These are phyloP conservation scores for Pollenia amentaria DNA, from an alignment of 2,888 invertebrate species.

Conservation along the genomic window DNA sequence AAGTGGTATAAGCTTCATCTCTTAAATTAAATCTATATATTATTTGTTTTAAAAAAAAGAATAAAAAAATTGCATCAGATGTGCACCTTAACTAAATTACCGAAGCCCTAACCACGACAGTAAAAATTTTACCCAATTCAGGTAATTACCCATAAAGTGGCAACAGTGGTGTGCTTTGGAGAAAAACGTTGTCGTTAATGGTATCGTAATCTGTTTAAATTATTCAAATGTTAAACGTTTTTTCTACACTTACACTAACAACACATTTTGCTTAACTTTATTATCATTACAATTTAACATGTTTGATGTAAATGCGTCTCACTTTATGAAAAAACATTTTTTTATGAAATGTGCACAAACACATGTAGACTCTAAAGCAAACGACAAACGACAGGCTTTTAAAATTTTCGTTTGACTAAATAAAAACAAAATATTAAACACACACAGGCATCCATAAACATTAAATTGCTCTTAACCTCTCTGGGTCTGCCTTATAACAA, in stretches of 20 bases:
- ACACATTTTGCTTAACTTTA: constrained; percentile 16
- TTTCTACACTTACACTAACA: background rate
- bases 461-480: background rate
- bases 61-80: too few relatives aligned
- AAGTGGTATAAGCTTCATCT: too few relatives aligned
- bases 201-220: too few relatives aligned
- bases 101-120: too few relatives aligned
- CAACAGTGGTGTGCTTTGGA: too few relatives aligned
- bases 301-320: background rate
- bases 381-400: constrained; percentile 15
- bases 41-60: too few relatives aligned
- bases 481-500: too few relatives aligned
- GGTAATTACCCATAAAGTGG: too few relatives aligned
- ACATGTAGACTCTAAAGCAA: constrained; percentile 2
- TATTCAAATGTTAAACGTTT: background rate
- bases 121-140: too few relatives aligned
- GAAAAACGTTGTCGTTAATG: too few relatives aligned
- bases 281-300: background rate
- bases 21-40: too few relatives aligned
- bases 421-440: constrained; percentile 3
- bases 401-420: background rate
- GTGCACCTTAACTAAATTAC: too few relatives aligned
- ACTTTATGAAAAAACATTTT: background rate
- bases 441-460: constrained; percentile 4
- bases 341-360: background rate